These are phyloP conservation scores for Leptinotarsa haldemani DNA, from an alignment of 2,888 invertebrate species.

Conservation along the genomic window DNA sequence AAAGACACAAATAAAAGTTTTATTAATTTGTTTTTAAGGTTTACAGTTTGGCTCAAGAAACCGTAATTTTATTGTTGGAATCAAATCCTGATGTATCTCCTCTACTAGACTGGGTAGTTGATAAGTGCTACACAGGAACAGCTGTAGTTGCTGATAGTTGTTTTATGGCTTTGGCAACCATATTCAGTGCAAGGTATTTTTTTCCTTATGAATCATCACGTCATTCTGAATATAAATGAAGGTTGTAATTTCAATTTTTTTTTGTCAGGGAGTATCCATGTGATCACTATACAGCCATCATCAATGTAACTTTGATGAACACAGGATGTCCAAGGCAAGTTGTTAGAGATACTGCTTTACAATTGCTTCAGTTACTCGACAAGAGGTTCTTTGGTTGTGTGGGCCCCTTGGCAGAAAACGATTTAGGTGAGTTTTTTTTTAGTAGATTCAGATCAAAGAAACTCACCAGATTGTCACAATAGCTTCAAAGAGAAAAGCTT, in stretches of 20 bases:
- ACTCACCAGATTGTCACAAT: no score
- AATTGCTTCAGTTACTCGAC: slow-evolving; percentile 92
- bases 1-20: background rate
- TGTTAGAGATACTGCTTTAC: slow-evolving; percentile 94
- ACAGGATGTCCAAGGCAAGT: slow-evolving; percentile 92
- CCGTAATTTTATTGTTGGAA: slow-evolving; percentile 91
- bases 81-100: slow-evolving; percentile 94
- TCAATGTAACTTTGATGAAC: slow-evolving; percentile 96
- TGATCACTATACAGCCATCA: slow-evolving; percentile 97
- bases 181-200: slow-evolving; percentile 91
- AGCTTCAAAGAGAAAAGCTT: no score
- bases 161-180: slow-evolving; percentile 93
- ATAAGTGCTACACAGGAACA: slow-evolving; percentile 94
- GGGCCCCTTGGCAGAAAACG: slow-evolving; percentile 79
- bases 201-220: background rate
- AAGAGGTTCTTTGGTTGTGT: slow-evolving; percentile 93
- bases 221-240: background rate
- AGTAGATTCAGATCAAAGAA: background rate
- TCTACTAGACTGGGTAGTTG: slow-evolving; percentile 96
- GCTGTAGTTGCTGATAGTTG: slow-evolving; percentile 95
- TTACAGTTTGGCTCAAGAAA: slow-evolving; percentile 91
- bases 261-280: slow-evolving; percentile 90
- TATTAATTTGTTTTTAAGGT: slow-evolving; percentile 71
- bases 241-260: slow-evolving; percentile 41
- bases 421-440: slow-evolving; percentile 70